Evolutionary conservation across 2,797 vertebrate genomes (phyloP).

Genomic region (Amblyraja radiata): DNA sequence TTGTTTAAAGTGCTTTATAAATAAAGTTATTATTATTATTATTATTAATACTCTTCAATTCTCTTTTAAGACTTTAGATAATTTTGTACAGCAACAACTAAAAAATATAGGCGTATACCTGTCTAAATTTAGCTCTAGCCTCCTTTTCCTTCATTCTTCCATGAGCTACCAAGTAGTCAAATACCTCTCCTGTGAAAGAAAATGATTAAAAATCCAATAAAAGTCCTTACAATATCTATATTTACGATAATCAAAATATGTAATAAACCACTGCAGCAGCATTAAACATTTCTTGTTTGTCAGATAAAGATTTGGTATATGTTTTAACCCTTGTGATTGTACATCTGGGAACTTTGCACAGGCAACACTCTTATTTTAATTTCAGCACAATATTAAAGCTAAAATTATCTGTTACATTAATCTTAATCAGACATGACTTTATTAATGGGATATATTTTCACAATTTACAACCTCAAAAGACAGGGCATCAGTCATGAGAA

Average conservation of each 20-base stretch:
- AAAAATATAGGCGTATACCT: slow-evolving; percentile 62
- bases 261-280: background rate
- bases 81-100: background rate
- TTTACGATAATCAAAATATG: background rate
- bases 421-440: background rate
- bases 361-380: background rate
- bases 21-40: too few relatives aligned
- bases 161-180: slow-evolving; percentile 94
- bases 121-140: slow-evolving; percentile 96
- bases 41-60: background rate
- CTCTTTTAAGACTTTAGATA: background rate
- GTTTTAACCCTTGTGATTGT: background rate
- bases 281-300: background rate
- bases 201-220: background rate
- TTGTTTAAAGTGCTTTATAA: too few relatives aligned
- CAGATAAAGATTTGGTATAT: background rate
- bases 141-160: slow-evolving; percentile 98
- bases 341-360: background rate
- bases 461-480: background rate
- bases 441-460: background rate
- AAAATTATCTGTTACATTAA: background rate
- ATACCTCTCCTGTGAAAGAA: slow-evolving; percentile 76
- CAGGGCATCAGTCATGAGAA: background rate
- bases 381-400: background rate
- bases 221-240: background rate